Base-by-base conservation (phyloP, 2,888 invertebrate species). In the Escarpia spicata region DNA sequence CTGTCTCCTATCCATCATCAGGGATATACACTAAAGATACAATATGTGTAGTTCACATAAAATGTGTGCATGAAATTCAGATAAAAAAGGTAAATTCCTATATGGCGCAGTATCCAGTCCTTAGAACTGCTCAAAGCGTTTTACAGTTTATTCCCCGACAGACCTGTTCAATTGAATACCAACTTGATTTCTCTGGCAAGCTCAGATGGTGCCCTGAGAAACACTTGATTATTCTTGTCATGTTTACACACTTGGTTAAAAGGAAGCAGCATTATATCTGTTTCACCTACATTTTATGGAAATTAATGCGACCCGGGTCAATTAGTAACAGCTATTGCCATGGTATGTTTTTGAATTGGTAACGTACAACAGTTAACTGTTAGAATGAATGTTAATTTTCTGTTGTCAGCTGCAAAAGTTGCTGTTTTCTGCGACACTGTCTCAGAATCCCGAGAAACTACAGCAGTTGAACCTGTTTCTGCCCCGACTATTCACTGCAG, bases 351-450 rank as follows among this genome's bases (percentile, higher is more conserved):
- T 26, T 75, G 19, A 19, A 6, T 75, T 75, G 75, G 75, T 75
- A 26, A n/a, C n/a, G 0, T 75, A 75, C n/a, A 75, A n/a, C 26
- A 26, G 75, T 75, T 19, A 6, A 26, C 75, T 4, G 75, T 75
- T 75, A 75, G 2, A 75, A 75, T 75, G n/a, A 26, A 75, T 75
- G n/a, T 75, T 6, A 75, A 75, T 75, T 75, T 75, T 75, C 37
- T 92, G 43, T 31, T 94, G 95, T 37, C 95, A 96, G 94, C 95
- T 97, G 45, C 99, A 99, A 95, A 99, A 99, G 96, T 97, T 99
- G 91, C 97, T 99, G 2, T 99, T 99, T 96, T 99, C 99, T n/a
- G 99, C 99, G 8, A 99, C 99, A 2, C 97, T 99, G 31, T 98
- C 99, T 0, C 98, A 98, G 96, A 99, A 99, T 97, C 99, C 99